Evolutionary conservation across 2,113 vertebrate genomes (phyloP), one percentile per base, ranked within the genome.

Genomic region (Globicephala melas): DNA sequence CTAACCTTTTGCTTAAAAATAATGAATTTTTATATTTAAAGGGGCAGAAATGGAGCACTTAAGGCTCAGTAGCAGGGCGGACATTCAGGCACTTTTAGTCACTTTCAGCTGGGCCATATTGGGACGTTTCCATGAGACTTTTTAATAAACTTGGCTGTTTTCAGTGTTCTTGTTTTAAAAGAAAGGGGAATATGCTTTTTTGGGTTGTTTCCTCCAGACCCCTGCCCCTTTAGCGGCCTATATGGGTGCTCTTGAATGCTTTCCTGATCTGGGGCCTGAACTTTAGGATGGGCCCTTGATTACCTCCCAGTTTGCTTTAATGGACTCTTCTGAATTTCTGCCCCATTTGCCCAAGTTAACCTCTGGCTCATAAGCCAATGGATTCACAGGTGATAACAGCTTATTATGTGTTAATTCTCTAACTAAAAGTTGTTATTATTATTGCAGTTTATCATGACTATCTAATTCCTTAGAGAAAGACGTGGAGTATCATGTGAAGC

Each of bases 401-500:
- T 88, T 73, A 77, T 84, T 95, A 92, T 90, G 71, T 65, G 63
- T 96, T 95, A 90, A 84, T 96, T 97, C 70, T 94, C 76, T 89
- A 68, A 41, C 83, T 89, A 67, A 73, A 58, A 89, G 68, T 92
- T 53, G 44, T 70, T 63, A 79, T 60, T 67, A 76, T 76, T 87
- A 85, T 63, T 90, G 38, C 5, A 73, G 73, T 92, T 91, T 97
- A 90, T 79, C 93, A 85, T 58, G 74, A 87, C 55, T 62, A 41
- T 81, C 38, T 92, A 76, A 79, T 93, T 93, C 74, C 95, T 95
- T 85, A 82, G 91, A 97, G 97, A 83, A 93, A 79, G 76, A 87
- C n/a, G 23, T 25, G 8, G 85, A 83, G 63, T 82, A 55, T 80
- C 73, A 95, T 82, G 70, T 15, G 67, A 89, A 84, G 73, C 44